These are phyloP conservation scores for Clavelina lepadiformis DNA, from an alignment of 23 tunicate genomes.

Conservation along the genomic window DNA sequence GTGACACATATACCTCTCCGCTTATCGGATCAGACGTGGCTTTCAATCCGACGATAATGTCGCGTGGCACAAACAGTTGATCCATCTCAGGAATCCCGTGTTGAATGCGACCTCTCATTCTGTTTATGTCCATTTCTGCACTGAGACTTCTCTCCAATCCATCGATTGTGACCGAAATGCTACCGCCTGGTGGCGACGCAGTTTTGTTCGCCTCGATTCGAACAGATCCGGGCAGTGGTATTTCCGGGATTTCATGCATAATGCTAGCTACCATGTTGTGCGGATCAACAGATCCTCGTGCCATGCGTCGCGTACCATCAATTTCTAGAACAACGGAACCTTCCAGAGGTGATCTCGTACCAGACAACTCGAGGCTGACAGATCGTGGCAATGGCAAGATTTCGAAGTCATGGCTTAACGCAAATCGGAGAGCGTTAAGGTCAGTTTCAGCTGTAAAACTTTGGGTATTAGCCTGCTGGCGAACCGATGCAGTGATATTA, in stretches of 20 bases:
- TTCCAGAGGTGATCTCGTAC: slow-evolving; percentile 5
- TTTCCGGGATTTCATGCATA: slow-evolving; percentile 9
- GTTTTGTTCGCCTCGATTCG: neutral
- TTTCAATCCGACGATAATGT: slow-evolving; percentile 25
- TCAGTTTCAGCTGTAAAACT: slow-evolving; percentile 33
- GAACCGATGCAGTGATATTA: slow-evolving; percentile 28
- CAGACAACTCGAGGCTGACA: slow-evolving; percentile 15
- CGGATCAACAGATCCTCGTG: slow-evolving; percentile 18
- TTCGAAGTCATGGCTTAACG: slow-evolving; percentile 35
- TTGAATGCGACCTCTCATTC: slow-evolving; percentile 8
- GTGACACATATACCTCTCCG: slow-evolving; percentile 37
- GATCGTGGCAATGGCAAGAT: slow-evolving; percentile 37
- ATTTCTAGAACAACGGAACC: slow-evolving; percentile 1
- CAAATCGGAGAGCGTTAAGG: slow-evolving; percentile 12
- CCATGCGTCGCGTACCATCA: neutral
- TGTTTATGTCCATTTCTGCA: slow-evolving; percentile 2
- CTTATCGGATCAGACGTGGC: slow-evolving; percentile 11
- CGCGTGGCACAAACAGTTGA: slow-evolving; percentile 24
- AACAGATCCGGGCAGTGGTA: slow-evolving; percentile 23
- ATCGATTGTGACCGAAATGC: slow-evolving; percentile 18
- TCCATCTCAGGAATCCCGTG: slow-evolving; percentile 26
- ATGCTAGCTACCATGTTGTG: slow-evolving; percentile 11
- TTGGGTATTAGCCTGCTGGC: slow-evolving; percentile 11
- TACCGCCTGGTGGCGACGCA: slow-evolving; percentile 10
- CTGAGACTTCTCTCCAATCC: slow-evolving; percentile 9